Evolutionary conservation across 2,797 vertebrate species (phyloP).

Genomic region (Squalus acanthias): DNA sequence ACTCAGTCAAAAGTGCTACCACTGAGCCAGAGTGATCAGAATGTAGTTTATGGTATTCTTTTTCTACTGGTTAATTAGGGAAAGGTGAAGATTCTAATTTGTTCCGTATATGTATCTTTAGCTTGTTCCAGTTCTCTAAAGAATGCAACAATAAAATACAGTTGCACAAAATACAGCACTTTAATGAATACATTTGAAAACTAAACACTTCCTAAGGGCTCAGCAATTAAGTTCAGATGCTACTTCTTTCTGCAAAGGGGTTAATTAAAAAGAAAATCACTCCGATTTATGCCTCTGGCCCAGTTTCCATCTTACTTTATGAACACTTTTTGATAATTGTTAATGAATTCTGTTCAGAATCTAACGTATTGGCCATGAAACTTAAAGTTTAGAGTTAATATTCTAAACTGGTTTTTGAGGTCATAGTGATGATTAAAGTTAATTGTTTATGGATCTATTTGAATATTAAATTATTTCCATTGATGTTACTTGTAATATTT

Average conservation of each 20-base stretch:
- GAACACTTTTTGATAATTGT: slow-evolving; percentile 17
- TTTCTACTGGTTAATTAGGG: background rate
- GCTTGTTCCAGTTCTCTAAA: background rate
- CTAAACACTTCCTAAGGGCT: slow-evolving; percentile 24
- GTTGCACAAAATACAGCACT: background rate
- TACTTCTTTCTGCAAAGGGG: background rate
- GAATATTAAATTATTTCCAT: background rate
- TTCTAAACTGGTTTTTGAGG: background rate
- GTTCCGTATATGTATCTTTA: background rate
- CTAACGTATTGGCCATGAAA: background rate
- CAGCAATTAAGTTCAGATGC: slow-evolving; percentile 27
- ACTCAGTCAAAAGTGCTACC: background rate
- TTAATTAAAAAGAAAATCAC: slow-evolving; percentile 30
- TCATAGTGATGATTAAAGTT: background rate
- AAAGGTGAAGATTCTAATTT: background rate
- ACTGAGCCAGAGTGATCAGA: background rate
- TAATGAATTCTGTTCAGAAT: slow-evolving; percentile 2
- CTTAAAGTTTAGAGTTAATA: slow-evolving; percentile 6
- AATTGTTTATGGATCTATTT: slow-evolving; percentile 3
- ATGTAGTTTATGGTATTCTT: background rate
- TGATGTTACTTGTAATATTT: background rate
- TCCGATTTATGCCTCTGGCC: slow-evolving; percentile 8
- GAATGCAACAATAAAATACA: background rate
- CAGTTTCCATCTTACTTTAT: background rate
- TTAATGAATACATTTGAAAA: slow-evolving; percentile 25